Percentiles rank a stretch among this genome's conserved stretches.
Conservation (phyloP, 2,113 vertebrate genomes). For the Apodemus sylvaticus region DNA sequence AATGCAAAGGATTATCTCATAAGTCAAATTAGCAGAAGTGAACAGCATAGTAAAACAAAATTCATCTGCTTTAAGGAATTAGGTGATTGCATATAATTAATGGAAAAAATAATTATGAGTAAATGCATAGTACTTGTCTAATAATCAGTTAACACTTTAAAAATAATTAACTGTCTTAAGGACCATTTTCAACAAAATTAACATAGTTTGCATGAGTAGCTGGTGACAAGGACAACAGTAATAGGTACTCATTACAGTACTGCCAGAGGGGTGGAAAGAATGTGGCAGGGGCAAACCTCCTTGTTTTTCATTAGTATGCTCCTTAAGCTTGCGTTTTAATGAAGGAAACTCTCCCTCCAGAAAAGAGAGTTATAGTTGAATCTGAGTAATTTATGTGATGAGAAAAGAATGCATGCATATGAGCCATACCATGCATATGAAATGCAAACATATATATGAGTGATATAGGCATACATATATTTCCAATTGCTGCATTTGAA, state of each 20-base stretch:
- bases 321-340: background rate
- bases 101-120: constrained; percentile 78
- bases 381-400: constrained; percentile 17
- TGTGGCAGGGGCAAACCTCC: background rate
- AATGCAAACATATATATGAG: background rate
- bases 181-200: constrained; percentile 75
- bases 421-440: background rate
- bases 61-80: constrained; percentile 75
- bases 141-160: constrained; percentile 75
- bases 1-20: constrained; percentile 64
- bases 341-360: background rate
- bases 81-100: constrained; percentile 77
- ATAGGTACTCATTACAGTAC: constrained; percentile 67
- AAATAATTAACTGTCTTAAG: constrained; percentile 81
- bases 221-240: constrained; percentile 71
- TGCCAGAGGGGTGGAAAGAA: constrained; percentile 43
- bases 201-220: constrained; percentile 72
- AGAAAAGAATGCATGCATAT: background rate
- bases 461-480: background rate
- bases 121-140: constrained; percentile 68
- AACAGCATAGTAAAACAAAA: constrained; percentile 68
- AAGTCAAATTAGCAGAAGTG: constrained; percentile 66
- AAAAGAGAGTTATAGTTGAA: background rate
- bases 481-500: constrained; percentile 9
- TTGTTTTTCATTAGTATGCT: constrained; percentile 35